Percentiles rank a stretch among this genome's conserved stretches.
These are phyloP conservation scores for Sitophilus oryzae DNA, from an alignment of 1,140 invertebrate genomes.

Conservation along the genomic window DNA sequence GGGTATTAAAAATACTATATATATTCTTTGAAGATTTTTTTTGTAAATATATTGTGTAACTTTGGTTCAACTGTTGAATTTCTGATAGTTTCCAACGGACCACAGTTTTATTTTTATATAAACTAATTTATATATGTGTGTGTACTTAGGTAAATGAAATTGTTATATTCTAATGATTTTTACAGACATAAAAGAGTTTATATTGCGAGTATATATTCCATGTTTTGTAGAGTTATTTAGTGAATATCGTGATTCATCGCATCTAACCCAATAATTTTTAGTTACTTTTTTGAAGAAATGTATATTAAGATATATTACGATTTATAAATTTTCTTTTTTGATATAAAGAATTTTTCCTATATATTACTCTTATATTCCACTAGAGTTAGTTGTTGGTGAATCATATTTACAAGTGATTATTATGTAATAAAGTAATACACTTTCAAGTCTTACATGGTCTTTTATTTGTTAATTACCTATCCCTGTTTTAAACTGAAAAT, in stretches of 20 bases:
- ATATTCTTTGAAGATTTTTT: conserved; percentile 9
- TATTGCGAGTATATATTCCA: conserved; percentile 43
- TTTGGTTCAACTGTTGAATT: conserved; percentile 22
- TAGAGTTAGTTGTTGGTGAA: neutral
- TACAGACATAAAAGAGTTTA: conserved; percentile 43
- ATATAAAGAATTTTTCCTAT: too few species aligned
- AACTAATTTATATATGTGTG: conserved; percentile 29
- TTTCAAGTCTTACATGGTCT: neutral
- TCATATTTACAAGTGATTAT: neutral
- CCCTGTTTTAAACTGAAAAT: too few species aligned
- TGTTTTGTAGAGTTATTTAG: conserved; percentile 42
- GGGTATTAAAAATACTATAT: too few species aligned
- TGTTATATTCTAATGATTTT: conserved; percentile 42
- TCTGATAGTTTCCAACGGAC: conserved; percentile 17
- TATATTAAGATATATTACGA: too few species aligned
- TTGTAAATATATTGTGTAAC: conserved; percentile 5
- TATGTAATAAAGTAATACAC: neutral
- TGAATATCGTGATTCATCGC: conserved; percentile 2
- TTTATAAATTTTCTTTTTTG: too few species aligned
- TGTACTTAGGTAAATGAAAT: conserved; percentile 42
- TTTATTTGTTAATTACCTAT: neutral
- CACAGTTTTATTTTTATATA: conserved; percentile 35
- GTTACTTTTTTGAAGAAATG: too few species aligned
- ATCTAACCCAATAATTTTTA: neutral
- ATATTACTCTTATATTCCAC: too few species aligned